Base-by-base conservation (phyloP, 2,113 vertebrate species). In the Varanus komodoensis region DNA sequence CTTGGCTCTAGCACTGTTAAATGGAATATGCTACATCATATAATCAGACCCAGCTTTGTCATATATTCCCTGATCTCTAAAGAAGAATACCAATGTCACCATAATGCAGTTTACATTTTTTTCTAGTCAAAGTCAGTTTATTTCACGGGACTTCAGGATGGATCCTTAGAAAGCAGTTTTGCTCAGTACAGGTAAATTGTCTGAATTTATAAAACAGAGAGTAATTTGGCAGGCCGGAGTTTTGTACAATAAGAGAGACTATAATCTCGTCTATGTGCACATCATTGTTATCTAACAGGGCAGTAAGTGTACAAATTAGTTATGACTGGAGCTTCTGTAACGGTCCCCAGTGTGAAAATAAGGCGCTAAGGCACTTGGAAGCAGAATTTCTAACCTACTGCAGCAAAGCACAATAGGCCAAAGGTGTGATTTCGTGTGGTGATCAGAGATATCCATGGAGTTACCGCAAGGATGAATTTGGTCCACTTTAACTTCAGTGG, bases 1-100 rank as follows among this genome's bases (percentile, higher is more conserved):
- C 91, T 96, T 94, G 89, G 92, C 88, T 96, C 73, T 93, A 92
- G 96, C 90, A 23, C 89, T 91, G 96, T 95, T 95, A 96, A 97
- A 95, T 96, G 94, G 90, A 95, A 96, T 94, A 94, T 87, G 89
- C 94, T 91, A 38, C 90, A 74, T 93, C 94, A 90, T 78, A 75
- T 95, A 95, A 95, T 93, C 93, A 94, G 92, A 97, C 94, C 95
- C 95, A 94, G 50, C 91, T 93, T 95, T 95, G 92, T 95, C 91
- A 89, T 95, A 91, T 93, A 96, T 94, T 82, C 93, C 92, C 90
- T 95, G 94, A 96, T 97, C 95, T 95, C 95, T 91, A 89, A 96
- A 95, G 94, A 95, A 94, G 92, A 94, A 90, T 94, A 93, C 89
- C 82, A 79, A 27, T 87, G 83, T 87, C 94, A 89, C 79, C 82